Evolutionary conservation across 2,113 vertebrate genomes (phyloP).

Genomic region (Erinaceus europaeus): DNA sequence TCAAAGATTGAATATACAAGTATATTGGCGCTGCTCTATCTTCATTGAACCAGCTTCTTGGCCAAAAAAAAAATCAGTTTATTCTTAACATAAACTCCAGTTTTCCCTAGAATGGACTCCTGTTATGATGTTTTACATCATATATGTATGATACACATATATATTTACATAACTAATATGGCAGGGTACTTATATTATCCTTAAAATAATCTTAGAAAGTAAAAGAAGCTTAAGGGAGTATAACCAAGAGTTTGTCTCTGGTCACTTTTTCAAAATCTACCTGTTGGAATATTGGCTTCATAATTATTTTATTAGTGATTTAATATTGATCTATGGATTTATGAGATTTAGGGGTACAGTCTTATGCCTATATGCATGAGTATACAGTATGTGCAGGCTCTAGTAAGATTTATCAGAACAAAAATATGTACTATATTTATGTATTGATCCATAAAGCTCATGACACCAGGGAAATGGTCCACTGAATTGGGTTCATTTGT

Average conservation of each 20-base stretch:
- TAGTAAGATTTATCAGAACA: neutral
- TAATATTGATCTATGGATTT: too few species aligned
- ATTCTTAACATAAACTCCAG: neutral
- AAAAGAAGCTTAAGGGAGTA: too few species aligned
- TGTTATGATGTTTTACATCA: too few species aligned
- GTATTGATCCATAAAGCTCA: fast-evolving
- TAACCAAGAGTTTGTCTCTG: too few species aligned
- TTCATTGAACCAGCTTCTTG: too few species aligned
- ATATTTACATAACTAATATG: neutral
- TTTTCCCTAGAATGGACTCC: neutral
- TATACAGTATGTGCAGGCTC: too few species aligned
- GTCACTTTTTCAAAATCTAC: too few species aligned
- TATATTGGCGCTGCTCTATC: neutral
- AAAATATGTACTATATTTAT: neutral
- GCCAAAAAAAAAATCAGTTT: neutral
- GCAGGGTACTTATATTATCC: neutral
- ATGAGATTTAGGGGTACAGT: too few species aligned
- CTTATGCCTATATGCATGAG: too few species aligned
- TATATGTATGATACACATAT: neutral
- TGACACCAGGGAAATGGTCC: neutral
- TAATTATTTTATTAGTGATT: too few species aligned
- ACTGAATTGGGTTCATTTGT: too few species aligned
- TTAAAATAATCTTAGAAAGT: neutral
- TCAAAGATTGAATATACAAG: neutral
- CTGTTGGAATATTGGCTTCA: too few species aligned